phyloP scores from a whole-genome alignment of 1,140 invertebrate genomes.

The Zaprionus ornatus region DNA sequence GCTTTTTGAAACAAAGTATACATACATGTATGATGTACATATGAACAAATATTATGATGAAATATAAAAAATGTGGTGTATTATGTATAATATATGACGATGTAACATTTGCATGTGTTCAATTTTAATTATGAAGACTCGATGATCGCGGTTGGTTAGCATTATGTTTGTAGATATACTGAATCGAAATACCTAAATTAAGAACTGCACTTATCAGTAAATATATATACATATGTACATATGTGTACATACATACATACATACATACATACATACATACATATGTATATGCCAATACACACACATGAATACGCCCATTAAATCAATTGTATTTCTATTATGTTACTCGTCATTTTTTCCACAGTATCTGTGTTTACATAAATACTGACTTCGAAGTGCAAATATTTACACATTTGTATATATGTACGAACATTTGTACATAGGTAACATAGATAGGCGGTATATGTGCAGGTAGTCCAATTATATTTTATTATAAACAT shows the following conservation, averaged over 20 bases:
- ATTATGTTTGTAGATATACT: background rate
- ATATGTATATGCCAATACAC: background rate
- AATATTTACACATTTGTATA: background rate
- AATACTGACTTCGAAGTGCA: background rate
- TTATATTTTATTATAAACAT: background rate
- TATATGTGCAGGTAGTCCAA: background rate
- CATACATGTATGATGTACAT: background rate
- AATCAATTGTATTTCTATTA: slow-evolving; percentile 1
- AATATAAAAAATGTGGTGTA: no score
- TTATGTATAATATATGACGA: background rate
- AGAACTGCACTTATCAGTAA: no score
- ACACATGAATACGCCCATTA: background rate
- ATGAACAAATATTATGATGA: no score
- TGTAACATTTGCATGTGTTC: background rate
- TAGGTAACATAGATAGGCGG: background rate
- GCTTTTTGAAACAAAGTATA: slow-evolving; percentile 3
- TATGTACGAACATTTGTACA: background rate
- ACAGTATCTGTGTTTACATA: background rate
- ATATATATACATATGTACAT: no score
- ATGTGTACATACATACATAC: background rate
- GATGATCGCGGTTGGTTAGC: background rate
- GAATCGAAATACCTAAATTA: no score
- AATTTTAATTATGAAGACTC: background rate
- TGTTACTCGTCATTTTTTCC: background rate
- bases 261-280: background rate